Evolutionary conservation across 1,140 invertebrate genomes (phyloP).

Genomic region (Campoletis sonorensis): DNA sequence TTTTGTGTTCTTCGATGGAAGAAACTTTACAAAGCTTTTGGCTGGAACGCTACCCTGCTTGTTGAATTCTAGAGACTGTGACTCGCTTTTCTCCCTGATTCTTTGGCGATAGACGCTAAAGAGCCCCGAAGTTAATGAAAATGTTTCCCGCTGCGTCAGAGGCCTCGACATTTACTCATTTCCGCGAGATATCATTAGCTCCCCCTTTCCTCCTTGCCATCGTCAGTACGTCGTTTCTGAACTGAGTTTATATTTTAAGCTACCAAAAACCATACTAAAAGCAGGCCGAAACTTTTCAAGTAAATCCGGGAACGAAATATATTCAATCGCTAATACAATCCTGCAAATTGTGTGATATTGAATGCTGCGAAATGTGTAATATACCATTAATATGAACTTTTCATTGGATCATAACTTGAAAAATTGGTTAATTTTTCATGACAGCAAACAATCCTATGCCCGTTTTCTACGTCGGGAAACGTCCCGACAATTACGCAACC

Average conservation of each 20-base stretch:
- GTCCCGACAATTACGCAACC: no score
- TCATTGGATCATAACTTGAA: neutral
- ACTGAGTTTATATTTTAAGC: slow-evolving; percentile 38
- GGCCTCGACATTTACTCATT: slow-evolving; percentile 55
- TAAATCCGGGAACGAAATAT: neutral
- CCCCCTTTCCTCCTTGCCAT: neutral
- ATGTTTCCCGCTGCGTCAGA: slow-evolving; percentile 68
- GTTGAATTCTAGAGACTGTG: neutral
- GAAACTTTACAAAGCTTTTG: slow-evolving; percentile 40
- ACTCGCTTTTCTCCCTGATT: slow-evolving; percentile 13
- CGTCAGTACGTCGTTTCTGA: slow-evolving; percentile 1
- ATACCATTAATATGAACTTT: neutral
- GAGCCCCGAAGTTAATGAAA: slow-evolving; percentile 66
- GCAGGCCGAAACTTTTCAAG: neutral
- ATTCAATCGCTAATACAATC: slow-evolving; percentile 16
- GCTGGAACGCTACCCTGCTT: neutral
- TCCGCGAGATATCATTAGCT: slow-evolving; percentile 56
- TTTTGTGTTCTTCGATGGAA: neutral
- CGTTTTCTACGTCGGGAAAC: no score
- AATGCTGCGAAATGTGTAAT: no score
- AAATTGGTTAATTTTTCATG: no score
- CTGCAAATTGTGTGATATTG: neutral
- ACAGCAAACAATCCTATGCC: neutral
- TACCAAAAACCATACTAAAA: slow-evolving; percentile 9
- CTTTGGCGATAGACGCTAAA: slow-evolving; percentile 54